Evolutionary conservation across 2,888 invertebrate genomes (phyloP).

Genomic region (Ceriagrion tenellum): DNA sequence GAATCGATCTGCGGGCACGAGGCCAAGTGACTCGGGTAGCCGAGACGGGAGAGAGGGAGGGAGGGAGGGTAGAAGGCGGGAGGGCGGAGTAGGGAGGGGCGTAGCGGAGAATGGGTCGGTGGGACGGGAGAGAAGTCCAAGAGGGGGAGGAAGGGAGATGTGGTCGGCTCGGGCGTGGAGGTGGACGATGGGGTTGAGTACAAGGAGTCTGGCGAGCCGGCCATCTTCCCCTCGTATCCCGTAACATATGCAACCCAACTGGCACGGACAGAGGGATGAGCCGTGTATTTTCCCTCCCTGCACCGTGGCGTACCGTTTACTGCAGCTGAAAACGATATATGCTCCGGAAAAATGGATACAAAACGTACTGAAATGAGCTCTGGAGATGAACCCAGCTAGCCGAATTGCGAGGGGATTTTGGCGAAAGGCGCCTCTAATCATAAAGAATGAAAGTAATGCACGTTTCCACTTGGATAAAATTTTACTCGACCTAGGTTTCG

Average conservation of each 20-base stretch:
- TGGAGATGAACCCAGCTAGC: no score
- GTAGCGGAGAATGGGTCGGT: not conserved
- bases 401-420: no score
- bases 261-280: not conserved
- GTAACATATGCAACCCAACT: constrained; percentile 3
- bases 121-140: no score
- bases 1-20: constrained; percentile 17
- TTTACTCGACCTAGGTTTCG: no score
- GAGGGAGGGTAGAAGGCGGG: not conserved
- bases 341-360: no score
- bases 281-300: not conserved
- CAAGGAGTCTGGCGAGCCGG: not conserved
- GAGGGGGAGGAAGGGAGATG: not conserved
- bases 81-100: not conserved
- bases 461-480: no score
- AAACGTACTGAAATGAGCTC: no score
- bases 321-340: no score
- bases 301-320: not conserved
- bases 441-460: no score
- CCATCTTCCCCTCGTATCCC: not conserved
- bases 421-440: no score
- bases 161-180: not conserved
- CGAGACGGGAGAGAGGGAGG: not conserved
- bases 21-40: not conserved
- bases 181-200: not conserved